Conservation (phyloP, 92 coral and sea anemone genomes). For the Metridium senile region DNA sequence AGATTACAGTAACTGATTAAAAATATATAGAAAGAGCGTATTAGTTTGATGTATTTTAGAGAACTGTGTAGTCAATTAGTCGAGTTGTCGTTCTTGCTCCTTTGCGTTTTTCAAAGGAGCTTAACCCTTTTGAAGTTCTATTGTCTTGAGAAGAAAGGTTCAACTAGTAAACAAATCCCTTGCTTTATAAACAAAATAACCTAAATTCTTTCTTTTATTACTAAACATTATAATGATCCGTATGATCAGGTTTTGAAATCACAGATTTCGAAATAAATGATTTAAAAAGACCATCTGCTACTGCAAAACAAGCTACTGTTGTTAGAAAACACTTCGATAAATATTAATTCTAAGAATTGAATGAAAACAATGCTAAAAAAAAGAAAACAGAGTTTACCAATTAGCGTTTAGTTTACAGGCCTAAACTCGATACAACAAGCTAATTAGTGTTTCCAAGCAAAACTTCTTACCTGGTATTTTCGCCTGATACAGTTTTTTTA, state of each 20-base stretch:
- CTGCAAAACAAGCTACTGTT: not conserved
- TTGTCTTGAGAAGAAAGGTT: not conserved
- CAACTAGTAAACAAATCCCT: not conserved
- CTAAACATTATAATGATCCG: not conserved
- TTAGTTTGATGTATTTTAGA: not conserved
- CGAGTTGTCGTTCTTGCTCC: too few species aligned
- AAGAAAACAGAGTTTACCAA: conserved; percentile 1
- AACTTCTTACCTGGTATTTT: too few species aligned
- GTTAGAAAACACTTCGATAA: not conserved
- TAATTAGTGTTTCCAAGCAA: not conserved
- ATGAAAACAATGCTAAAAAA: too few species aligned
- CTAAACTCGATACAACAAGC: not conserved
- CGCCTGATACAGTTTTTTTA: too few species aligned
- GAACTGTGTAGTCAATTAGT: not conserved
- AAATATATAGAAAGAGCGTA: too few species aligned
- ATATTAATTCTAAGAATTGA: too few species aligned
- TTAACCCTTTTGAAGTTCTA: not conserved
- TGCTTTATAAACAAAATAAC: not conserved
- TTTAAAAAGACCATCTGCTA: not conserved
- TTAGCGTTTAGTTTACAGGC: not conserved
- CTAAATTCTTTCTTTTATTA: not conserved
- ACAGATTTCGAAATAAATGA: conserved; percentile 1
- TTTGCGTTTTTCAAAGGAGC: not conserved
- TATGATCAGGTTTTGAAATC: not conserved
- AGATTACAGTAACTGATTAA: too few species aligned